Base-by-base conservation (phyloP, 2,797 vertebrate genomes). In the Urocyon cinereoargenteus region DNA sequence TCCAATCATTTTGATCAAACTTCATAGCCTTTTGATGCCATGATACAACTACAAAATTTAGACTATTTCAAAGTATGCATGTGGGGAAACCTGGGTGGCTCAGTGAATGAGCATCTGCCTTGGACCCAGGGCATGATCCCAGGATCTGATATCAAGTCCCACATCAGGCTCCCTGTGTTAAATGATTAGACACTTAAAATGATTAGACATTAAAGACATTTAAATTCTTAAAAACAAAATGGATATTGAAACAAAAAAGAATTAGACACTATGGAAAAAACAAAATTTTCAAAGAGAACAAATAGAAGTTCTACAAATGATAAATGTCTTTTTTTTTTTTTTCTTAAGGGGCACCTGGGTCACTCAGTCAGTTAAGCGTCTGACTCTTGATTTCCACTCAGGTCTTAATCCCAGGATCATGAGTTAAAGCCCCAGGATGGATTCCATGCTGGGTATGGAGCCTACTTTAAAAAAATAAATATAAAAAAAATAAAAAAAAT, bases 181-280 rank as follows among this genome's bases (percentile, higher is more conserved):
- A 85, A 89, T 68, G 11, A 95, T 45, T 66, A 94, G 53, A 79
- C 66, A 94, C 70, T 62, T 72, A 75, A 82, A 68, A 88, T 16
- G 0, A 40, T 40, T 40, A 40, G 22, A 57, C 9, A 9, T 72
- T 82, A 91, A 77, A 79, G 45, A 24, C 64, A 91, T 45, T 79
- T 78, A 73, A 53, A 95, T 79, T 94, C 49, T 79, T 86, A 94
- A 91, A 85, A 85, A 6, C 34, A 77, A 83, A 83, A 55, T 16
- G 36, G 51, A 53, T 91, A 78, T 1, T 73, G 6, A 73, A 82
- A 95, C 21, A 49, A 88, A 36, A 86, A 72, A 90, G 31, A 51
- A 87, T 6, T 59, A 84, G 26, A 68, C 12, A 61, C 21, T 53
- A 77, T 26, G 34, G 26, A 64, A 83, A 90, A 90, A 83, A 85